These are phyloP conservation scores for Stichopus horrens DNA, from an alignment of 53 echinoderm and acorn worm species.

Conservation along the genomic window DNA sequence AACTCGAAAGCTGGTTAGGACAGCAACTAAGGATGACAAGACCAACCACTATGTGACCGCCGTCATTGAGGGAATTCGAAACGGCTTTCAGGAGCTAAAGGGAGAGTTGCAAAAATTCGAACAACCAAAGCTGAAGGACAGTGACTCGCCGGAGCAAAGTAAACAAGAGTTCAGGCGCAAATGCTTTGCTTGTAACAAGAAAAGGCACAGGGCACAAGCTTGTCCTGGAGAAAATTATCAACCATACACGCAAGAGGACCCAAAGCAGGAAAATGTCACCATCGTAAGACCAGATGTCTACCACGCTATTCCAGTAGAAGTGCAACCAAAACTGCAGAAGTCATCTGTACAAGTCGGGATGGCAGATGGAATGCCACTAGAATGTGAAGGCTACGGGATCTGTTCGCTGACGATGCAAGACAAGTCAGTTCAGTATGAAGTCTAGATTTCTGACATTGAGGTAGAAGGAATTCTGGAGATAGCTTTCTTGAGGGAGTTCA, in stretches of 20 bases:
- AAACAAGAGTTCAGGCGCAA: too few relatives aligned
- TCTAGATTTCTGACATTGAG: slow-evolving; percentile 38
- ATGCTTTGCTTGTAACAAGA: too few relatives aligned
- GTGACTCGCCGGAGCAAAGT: too few relatives aligned
- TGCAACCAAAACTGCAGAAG: not conserved
- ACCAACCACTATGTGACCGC: too few relatives aligned
- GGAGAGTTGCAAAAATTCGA: not conserved
- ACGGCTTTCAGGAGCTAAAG: not conserved
- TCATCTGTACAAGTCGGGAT: not conserved
- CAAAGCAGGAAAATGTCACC: not conserved
- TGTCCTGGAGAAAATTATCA: too few relatives aligned
- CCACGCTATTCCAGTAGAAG: not conserved
- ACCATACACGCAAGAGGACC: too few relatives aligned
- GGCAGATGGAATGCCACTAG: not conserved
- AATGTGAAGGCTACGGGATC: not conserved
- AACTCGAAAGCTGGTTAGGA: too few relatives aligned
- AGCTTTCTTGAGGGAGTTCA: slow-evolving; percentile 16
- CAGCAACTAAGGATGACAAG: too few relatives aligned
- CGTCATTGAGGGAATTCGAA: not conserved
- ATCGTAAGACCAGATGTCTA: not conserved
- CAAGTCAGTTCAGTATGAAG: not conserved
- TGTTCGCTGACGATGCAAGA: not conserved
- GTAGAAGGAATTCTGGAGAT: slow-evolving; percentile 42
- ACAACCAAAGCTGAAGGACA: too few relatives aligned
- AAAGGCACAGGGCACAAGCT: too few relatives aligned